Evolutionary conservation across 2,113 vertebrate species (phyloP), one percentile per base, ranked within the genome.

Genomic region (Accipiter cooperii): DNA sequence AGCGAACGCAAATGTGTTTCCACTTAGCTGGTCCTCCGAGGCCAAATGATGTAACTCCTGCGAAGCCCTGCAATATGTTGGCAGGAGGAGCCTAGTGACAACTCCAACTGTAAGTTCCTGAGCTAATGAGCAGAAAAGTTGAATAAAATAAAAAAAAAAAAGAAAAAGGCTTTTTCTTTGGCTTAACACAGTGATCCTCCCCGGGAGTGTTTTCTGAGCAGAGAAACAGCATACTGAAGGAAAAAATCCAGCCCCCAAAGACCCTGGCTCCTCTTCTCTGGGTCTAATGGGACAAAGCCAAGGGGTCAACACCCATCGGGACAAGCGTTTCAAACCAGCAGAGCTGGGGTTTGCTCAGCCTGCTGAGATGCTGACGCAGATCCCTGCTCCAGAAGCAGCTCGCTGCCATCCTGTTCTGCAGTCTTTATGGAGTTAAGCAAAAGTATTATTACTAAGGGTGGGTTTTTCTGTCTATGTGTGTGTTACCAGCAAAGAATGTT

Each of bases 41-140:
- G 95, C 96, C 95, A 85, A 89, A 93, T 98, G 98, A 98, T 89
- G 97, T 98, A 97, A 98, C 88, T 42, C 65, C 74, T 2, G 66
- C 36, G 42, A 85, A 97, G 31, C 91, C 77, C 96, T 83, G 93
- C 92, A 29, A 55, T 79, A 79, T n/a, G 71, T 84, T 98, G 98
- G 97, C 92, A 38, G 75, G 74, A 54, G 20, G 90, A 96, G 80
- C 66, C 84, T 21, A 29, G 34, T 82, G 97, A 96, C 93, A 93
- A 70, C 89, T 96, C 79, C 97, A 74, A 75, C 90, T 93, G 90
- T 87, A 97, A 91, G 93, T 91, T 96, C 93, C 88, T 66, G 44
- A 71, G 90, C 92, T 84, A 90, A 75, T 55, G 94, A 92, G 92
- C 54, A 92, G 89, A 84, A 90, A 96, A 91, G 52, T 89, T 69